Percentiles rank a stretch among this genome's conserved stretches.
Evolutionary conservation across 2,888 invertebrate species (phyloP).

Genomic region (Drosophila setosimentum): DNA sequence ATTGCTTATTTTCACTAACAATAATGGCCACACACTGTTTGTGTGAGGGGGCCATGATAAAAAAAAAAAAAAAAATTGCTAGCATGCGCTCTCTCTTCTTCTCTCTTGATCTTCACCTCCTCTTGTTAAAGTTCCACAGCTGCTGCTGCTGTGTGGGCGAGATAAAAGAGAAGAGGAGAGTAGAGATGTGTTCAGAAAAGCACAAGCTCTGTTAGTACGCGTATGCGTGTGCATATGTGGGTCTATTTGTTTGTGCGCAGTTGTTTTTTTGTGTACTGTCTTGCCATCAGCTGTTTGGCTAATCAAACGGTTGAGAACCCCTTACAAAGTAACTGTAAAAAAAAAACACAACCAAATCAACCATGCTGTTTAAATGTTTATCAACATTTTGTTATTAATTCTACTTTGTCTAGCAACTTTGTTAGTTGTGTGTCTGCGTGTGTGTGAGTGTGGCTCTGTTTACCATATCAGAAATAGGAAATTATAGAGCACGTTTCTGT

Average conservation of each 20-base stretch:
- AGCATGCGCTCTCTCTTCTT: slow-evolving; percentile 10
- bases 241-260: slow-evolving; percentile 62
- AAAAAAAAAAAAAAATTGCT: slow-evolving; percentile 28
- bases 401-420: slow-evolving; percentile 27
- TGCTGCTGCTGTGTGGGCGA: slow-evolving; percentile 22
- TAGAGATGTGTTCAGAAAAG: slow-evolving; percentile 48
- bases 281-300: slow-evolving; percentile 68
- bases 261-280: slow-evolving; percentile 57
- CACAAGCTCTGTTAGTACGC: slow-evolving; percentile 26
- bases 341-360: slow-evolving; percentile 17
- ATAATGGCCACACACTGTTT: slow-evolving; percentile 51
- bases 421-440: slow-evolving; percentile 8
- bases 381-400: slow-evolving; percentile 13
- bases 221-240: slow-evolving; percentile 12
- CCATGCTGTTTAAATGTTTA: slow-evolving; percentile 9
- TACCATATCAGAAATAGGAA: slow-evolving; percentile 59
- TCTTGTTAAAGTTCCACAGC: slow-evolving; percentile 19
- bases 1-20: slow-evolving; percentile 61
- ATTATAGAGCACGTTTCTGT: slow-evolving; percentile 62
- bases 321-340: slow-evolving; percentile 38
- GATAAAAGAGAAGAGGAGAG: slow-evolving; percentile 2
- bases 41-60: slow-evolving; percentile 42
- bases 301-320: slow-evolving; percentile 58
- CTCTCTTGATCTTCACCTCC: slow-evolving; percentile 5
- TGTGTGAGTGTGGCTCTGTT: slow-evolving; percentile 50